Percentiles rank a stretch among this genome's conserved stretches.
Evolutionary conservation across 2,797 vertebrate genomes (phyloP).

Genomic region (Hemitrygon akajei): DNA sequence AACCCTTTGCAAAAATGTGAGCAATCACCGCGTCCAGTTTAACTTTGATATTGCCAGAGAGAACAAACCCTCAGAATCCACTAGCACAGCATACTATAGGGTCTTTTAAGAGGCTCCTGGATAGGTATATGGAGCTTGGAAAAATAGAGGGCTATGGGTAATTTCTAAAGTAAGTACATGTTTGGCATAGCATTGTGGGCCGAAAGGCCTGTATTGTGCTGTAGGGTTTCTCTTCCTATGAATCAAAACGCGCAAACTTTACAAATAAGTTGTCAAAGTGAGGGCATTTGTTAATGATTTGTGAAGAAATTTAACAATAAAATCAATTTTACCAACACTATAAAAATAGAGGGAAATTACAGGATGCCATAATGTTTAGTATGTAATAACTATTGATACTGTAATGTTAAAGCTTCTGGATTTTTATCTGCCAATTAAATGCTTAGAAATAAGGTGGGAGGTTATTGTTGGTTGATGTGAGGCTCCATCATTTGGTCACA

Average conservation of each 20-base stretch:
- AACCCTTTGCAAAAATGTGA: neutral
- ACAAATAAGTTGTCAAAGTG: neutral
- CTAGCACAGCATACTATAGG: neutral
- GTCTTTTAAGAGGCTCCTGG: too few relatives aligned
- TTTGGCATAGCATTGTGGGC: too few relatives aligned
- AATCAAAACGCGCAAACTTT: neutral
- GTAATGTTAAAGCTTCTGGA: neutral
- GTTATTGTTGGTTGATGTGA: neutral
- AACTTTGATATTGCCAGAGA: neutral
- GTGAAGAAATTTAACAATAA: neutral
- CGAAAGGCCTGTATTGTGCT: too few relatives aligned
- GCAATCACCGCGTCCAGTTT: too few relatives aligned
- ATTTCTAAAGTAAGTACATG: too few relatives aligned
- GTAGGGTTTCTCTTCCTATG: neutral
- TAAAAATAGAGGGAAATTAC: neutral
- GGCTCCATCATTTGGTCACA: neutral
- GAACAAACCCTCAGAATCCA: neutral
- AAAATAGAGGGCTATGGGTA: too few relatives aligned
- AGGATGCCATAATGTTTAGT: neutral
- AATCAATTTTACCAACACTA: neutral
- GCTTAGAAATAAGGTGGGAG: neutral
- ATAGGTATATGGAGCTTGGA: too few relatives aligned
- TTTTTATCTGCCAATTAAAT: neutral
- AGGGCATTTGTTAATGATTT: neutral
- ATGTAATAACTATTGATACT: neutral